Evolutionary conservation across 64 coral and sea anemone genomes (phyloP).

Genomic region (Actinia tenebrosa): DNA sequence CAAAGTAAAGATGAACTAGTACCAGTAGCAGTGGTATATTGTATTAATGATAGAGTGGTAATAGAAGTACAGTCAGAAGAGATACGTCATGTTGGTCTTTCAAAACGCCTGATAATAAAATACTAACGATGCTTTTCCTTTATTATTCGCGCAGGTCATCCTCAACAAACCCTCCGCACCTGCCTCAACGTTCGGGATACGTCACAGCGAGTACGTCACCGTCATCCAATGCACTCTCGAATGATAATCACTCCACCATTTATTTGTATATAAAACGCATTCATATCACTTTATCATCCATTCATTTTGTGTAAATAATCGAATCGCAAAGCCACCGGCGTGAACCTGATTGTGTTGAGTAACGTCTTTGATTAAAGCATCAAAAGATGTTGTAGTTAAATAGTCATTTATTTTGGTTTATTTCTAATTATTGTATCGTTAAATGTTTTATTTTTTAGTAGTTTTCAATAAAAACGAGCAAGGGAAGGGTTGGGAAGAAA

Average conservation of each 20-base stretch:
- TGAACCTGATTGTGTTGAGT: neutral
- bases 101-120: neutral
- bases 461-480: too few relatives aligned
- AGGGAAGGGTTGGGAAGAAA: too few relatives aligned
- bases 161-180: slow-evolving; percentile 76
- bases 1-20: neutral
- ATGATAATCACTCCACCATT: neutral
- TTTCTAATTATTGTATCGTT: neutral
- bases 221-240: neutral
- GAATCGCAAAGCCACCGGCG: neutral
- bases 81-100: neutral
- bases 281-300: neutral
- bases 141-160: slow-evolving; percentile 44
- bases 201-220: slow-evolving; percentile 44
- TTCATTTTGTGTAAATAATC: neutral
- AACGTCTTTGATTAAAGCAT: slow-evolving; percentile 4
- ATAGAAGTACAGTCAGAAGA: too few relatives aligned
- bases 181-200: slow-evolving; percentile 71
- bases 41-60: neutral
- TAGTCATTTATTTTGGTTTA: neutral
- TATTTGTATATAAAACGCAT: neutral
- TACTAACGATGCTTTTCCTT: neutral
- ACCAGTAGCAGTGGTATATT: neutral
- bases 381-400: neutral
- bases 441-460: neutral